Evolutionary conservation across 1,140 invertebrate species (phyloP), one percentile per base, ranked within the genome.

Genomic region (Drosophila lini): DNA sequence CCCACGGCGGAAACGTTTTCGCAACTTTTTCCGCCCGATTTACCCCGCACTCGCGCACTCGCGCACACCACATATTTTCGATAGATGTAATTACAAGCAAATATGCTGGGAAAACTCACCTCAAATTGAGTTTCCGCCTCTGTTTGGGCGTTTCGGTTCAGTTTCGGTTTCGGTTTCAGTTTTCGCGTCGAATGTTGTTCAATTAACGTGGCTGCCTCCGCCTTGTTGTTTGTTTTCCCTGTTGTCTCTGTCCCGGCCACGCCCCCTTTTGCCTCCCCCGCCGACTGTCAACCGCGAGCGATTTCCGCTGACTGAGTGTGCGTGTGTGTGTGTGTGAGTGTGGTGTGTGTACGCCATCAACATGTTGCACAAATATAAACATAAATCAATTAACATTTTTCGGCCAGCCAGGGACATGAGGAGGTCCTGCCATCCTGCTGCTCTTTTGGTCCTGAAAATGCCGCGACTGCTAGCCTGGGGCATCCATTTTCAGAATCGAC

Each of bases 291-390:
- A 86, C 83, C 83, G 83, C 83, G 61, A 86, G 83, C 83, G 83
- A 70, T 85, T 84, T 86, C 55, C 68, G 58, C 40, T 36, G 38
- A 62, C 74, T 62, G 70, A 67, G 31, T 61, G 41, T 10, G 41
- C 15, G 38, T n/a, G 62, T 28, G 42, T 22, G 47, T 47, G 45
- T 47, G 15, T 10, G 25, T 28, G 47, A n/a, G 48, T 52, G 38
- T 56, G 25, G 38, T 59, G 45, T 47, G 38, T 59, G 45, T 47
- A 78, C n/a, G 69, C 57, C 84, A 78, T 71, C 81, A 90, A 89
- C 84, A 89, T 89, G 84, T 90, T 89, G 85, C 84, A 89, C 85
- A 89, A 89, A 89, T 89, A 89, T 89, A 89, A 89, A 89, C 84
- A 89, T 89, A 89, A 89, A 89, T 89, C 84, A 89, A 89, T 89